Base-by-base conservation (phyloP, 1,140 invertebrate genomes). In the Neelides sp. region DNA sequence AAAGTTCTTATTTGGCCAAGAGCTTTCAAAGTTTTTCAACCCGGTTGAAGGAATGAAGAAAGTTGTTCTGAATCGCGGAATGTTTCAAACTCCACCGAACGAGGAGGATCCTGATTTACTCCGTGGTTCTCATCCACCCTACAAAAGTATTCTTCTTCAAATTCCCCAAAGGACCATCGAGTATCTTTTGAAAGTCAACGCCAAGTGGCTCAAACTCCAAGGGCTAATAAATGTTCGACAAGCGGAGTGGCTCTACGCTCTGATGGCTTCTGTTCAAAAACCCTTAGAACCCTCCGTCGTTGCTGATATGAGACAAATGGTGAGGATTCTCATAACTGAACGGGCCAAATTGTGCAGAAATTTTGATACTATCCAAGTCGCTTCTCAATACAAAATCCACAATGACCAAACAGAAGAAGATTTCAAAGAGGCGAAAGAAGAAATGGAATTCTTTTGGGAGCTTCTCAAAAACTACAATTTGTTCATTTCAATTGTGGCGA, bases 161-260 rank as follows among this genome's bases (percentile, higher is more conserved):
- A 23, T 59, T 15, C 42, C 50, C 13, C 46, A 52, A 26, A 10
- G 20, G 0, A n/a, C 39, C 12, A 26, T 56, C 15, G 50, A 53
- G 34, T 49, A 37, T 27, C 48, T 59, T 24, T 23, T 59, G 20
- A 30, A 20, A 1, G 37, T 48, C 20, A 40, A 59, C 20, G 17
- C 54, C 1, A 20, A 24, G 1, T 59, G 57, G 57, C 5, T 59
- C 1, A 52, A 42, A 27, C 30, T 44, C n/a, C 42, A 49, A n/a
- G 57, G 57, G 17, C 30, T 52, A 7, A 28, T 56, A 12, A 48
- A 50, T 37, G 24, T 37, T 3, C 26, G 19, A 0, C 54, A 56
- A 36, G 54, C 51, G 0, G 37, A 50, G 32, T 59, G 57, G 57
- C 36, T 59, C 5, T 59, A 55, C 35, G 41, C 54, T 13, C n/a